Evolutionary conservation across 2,888 invertebrate species (phyloP), one percentile per base, ranked within the genome.

Genomic region (Apodemia zela): DNA sequence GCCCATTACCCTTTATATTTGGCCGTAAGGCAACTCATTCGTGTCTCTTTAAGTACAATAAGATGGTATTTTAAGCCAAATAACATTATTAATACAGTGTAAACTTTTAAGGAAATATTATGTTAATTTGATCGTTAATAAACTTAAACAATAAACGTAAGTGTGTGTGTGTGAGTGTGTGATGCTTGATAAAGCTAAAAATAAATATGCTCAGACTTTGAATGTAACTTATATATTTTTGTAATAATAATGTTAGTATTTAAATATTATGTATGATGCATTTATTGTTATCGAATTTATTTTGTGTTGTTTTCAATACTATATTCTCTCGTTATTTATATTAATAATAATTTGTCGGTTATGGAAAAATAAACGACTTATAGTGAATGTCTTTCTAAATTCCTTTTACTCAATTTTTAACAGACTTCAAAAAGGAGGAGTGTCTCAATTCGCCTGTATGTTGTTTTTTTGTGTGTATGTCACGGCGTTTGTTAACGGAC

Each of bases 241-340:
- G 69, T 84, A 81, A 71, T 73, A 74, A 70, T 69, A 59, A 75
- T 75, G 72, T 51, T 51, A 51, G 51, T 51, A 51, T 73, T 72
- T 75, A 73, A 75, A 62, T 67, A 65, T 67, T 63, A 64, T 63
- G 63, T 68, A 64, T 51, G 21, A 21, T 87, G 89, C 89, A 90
- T 90, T 90, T 90, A 90, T 82, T 84, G 79, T 82, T 84, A 87
- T 83, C 87, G 89, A 90, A 89, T 89, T 90, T 89, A 88, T 85
- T 86, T 89, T 83, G 74, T 84, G 81, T 84, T 84, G 72, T 73
- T 77, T 77, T 72, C 69, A 72, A 70, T 66, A 65, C 51, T 66
- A 75, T 76, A 76, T 68, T 74, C 73, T 73, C 75, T 72, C 80
- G 78, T 82, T 81, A 77, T 77, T 75, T 71, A 74, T 75, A 74